A percentile compares a stretch with the other conserved stretches of the same genome.
Evolutionary conservation across 2,113 vertebrate genomes (phyloP).

Genomic region (Columba janthina): DNA sequence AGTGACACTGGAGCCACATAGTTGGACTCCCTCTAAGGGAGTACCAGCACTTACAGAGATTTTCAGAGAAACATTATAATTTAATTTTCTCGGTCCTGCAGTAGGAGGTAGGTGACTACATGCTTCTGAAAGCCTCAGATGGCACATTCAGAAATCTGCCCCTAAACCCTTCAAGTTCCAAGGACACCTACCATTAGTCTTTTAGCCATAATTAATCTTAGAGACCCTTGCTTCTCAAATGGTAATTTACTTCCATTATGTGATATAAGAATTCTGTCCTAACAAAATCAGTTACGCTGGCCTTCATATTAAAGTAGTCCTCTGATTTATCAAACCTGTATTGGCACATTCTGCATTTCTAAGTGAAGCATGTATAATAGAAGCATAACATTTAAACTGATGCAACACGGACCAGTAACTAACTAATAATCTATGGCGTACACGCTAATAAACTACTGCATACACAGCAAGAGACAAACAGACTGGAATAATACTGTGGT

Average conservation of each 20-base stretch:
- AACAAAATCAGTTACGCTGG: background rate
- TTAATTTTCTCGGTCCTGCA: background rate
- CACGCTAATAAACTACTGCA: background rate
- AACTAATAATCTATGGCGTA: background rate
- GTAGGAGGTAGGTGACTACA: background rate
- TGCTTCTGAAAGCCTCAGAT: background rate
- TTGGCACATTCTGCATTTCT: background rate
- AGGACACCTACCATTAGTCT: background rate
- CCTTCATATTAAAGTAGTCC: background rate
- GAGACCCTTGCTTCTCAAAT: background rate
- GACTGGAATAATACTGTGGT: background rate
- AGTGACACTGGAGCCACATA: background rate
- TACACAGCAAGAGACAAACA: background rate
- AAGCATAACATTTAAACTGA: background rate
- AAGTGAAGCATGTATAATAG: background rate
- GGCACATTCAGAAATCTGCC: background rate
- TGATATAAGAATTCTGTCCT: background rate
- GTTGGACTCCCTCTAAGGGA: background rate
- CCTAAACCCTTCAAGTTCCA: background rate
- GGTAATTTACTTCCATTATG: background rate
- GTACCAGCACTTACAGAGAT: background rate
- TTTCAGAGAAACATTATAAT: background rate
- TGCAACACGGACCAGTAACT: background rate
- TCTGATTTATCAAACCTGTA: background rate
- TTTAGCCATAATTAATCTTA: background rate